Base-by-base conservation (phyloP, 2,113 vertebrate genomes). In the Bostrychus sinensis region DNA sequence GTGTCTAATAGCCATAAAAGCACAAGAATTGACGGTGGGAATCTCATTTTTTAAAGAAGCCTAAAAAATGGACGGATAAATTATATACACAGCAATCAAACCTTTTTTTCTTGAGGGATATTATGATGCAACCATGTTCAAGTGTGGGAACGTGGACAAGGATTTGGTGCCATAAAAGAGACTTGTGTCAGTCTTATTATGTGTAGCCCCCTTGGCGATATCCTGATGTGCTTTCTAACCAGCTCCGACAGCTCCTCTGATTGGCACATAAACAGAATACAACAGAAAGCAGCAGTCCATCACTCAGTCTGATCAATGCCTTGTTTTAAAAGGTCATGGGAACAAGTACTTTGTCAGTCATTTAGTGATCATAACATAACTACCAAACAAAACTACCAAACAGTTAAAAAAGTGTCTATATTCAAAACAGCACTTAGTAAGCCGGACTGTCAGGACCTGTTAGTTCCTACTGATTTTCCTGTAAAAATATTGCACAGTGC, bases 181-280 rank as follows among this genome's bases (percentile, higher is more conserved):
- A 50, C 71, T 78, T 77, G 63, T 70, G 72, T 72, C 66, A 56
- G 51, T 64, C 50, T 67, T 46, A 62, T 62, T 78, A 54, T 58
- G 39, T 62, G 67, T 63, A 62, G 3, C 78, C 61, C 61, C 60
- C 56, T 41, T 32, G 62, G 78, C 66, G 62, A 58, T 36, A n/a
- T 28, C 58, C 76, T 60, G 32, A 78, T 76, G 66, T 41, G 61
- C 36, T 73, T 70, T 81, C 42, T 68, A 80, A 57, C 53, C 36
- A 55, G 62, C 66, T 23, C 62, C 43, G 75, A 68, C 69, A 71
- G 68, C 72, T 65, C 66, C 70, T 62, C 50, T 69, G 72, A 81
- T 50, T 81, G 67, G 70, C 81, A 86, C 66, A 65, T 42, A 38
- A 43, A 62, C 62, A 73, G 57, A 77, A 55, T 22, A 51, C 38